Percentiles rank a stretch among this genome's conserved stretches.
These are phyloP conservation scores for Folsomia manolachei DNA, from an alignment of 2,888 invertebrate species.

Conservation along the genomic window DNA sequence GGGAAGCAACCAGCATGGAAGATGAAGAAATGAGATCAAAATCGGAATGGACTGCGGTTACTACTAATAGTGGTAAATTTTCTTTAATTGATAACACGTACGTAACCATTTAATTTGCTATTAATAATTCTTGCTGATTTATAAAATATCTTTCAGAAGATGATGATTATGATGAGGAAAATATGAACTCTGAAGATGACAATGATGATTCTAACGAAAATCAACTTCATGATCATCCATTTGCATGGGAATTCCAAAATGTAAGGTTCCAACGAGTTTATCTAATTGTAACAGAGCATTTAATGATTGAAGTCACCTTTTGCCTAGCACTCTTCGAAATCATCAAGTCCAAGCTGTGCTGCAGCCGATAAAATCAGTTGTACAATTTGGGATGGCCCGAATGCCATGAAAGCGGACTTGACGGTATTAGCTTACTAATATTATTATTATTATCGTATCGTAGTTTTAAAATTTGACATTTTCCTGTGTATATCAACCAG, in stretches of 20 bases:
- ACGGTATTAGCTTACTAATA: too few relatives aligned
- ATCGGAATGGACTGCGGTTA: slow-evolving; percentile 81
- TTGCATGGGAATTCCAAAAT: slow-evolving; percentile 65
- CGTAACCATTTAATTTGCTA: too few relatives aligned
- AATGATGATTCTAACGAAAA: slow-evolving; percentile 50
- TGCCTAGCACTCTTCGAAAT: slow-evolving; percentile 65
- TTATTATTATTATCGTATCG: slow-evolving; percentile 90
- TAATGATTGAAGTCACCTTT: not conserved
- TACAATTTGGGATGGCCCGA: slow-evolving; percentile 88
- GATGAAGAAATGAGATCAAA: slow-evolving; percentile 49
- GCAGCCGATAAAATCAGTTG: slow-evolving; percentile 88
- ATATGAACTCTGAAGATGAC: slow-evolving; percentile 40
- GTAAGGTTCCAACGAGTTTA: too few relatives aligned
- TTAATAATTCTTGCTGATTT: slow-evolving; percentile 80
- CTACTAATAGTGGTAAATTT: slow-evolving; percentile 85
- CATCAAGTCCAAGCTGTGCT: slow-evolving; percentile 67
- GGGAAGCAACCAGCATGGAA: slow-evolving; percentile 30
- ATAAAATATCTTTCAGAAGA: too few relatives aligned
- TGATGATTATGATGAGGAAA: slow-evolving; percentile 60
- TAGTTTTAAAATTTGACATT: slow-evolving; percentile 81
- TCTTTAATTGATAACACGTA: slow-evolving; percentile 50
- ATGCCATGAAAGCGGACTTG: slow-evolving; percentile 86
- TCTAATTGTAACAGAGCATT: not conserved
- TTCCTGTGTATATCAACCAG: too few relatives aligned
- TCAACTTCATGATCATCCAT: slow-evolving; percentile 58